phyloP scores from a whole-genome alignment of 2,797 vertebrate genomes.

The Arrhamphus sclerolepis region DNA sequence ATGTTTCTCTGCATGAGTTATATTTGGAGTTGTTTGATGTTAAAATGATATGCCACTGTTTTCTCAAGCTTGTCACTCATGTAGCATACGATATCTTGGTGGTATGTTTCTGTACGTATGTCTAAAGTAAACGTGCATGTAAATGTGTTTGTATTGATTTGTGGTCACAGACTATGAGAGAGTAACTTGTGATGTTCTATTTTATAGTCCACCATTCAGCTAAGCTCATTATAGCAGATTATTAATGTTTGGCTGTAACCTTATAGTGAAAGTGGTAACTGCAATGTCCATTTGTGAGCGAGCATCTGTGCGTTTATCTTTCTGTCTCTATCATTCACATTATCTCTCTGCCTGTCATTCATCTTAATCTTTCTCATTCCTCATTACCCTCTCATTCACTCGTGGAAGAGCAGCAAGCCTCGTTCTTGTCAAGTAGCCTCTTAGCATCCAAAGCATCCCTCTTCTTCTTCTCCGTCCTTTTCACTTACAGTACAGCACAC shows the following conservation, averaged over 20 bases:
- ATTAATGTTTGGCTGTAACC: constrained; percentile 33
- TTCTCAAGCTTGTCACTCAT: constrained; percentile 73
- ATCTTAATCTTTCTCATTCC: constrained; percentile 25
- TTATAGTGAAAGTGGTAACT: constrained; percentile 11
- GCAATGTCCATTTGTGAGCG: constrained; percentile 4
- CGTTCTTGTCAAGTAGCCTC: constrained; percentile 61
- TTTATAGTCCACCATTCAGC: constrained; percentile 20
- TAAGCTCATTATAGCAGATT: constrained; percentile 31
- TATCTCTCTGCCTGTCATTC: constrained; percentile 26
- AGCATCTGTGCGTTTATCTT: no score
- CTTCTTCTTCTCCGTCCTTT: constrained; percentile 8
- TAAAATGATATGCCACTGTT: constrained; percentile 70
- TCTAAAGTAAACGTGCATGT: neutral
- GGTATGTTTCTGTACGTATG: constrained; percentile 5
- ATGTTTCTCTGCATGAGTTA: constrained; percentile 28
- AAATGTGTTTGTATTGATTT: constrained; percentile 21
- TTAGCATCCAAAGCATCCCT: constrained; percentile 47
- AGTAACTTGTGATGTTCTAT: constrained; percentile 28
- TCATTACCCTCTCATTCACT: constrained; percentile 11
- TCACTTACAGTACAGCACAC: constrained; percentile 54
- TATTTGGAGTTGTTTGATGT: constrained; percentile 59
- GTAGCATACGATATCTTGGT: constrained; percentile 62
- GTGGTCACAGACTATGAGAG: constrained; percentile 2
- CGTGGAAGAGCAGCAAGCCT: constrained; percentile 43
- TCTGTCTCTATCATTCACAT: no score